phyloP scores from a whole-genome alignment of 2,113 vertebrate species.

The Strigops habroptila region DNA sequence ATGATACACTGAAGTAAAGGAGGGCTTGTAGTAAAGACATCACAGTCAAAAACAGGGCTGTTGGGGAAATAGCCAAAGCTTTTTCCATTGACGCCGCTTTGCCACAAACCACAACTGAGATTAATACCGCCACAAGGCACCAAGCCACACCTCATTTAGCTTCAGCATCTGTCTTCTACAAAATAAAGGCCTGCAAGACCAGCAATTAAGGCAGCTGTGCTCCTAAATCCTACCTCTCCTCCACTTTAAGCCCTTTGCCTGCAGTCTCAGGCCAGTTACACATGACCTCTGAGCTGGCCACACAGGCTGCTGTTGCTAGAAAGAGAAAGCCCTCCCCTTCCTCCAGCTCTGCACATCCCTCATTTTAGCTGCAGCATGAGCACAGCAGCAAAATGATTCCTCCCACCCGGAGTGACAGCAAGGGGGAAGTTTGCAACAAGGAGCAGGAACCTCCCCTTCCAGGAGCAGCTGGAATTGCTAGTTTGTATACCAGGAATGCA shows the following conservation, averaged over 20 bases:
- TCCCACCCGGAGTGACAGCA: background rate
- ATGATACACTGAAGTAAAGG: background rate
- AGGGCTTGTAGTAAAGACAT: background rate
- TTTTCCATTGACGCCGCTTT: fast-evolving
- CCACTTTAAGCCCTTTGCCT: background rate
- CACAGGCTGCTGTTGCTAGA: background rate
- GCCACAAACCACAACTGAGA: background rate
- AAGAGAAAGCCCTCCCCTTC: background rate
- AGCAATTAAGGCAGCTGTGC: background rate
- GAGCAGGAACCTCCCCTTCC: background rate
- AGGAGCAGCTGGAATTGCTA: background rate
- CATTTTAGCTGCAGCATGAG: background rate
- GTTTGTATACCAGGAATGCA: fast-evolving
- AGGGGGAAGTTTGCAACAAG: background rate
- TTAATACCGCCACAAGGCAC: background rate
- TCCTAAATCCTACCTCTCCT: background rate
- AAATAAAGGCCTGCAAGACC: background rate
- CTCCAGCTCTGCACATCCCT: background rate
- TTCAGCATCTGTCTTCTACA: background rate
- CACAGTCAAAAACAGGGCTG: background rate
- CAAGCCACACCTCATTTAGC: background rate
- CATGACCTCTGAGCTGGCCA: background rate
- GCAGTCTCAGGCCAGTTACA: background rate
- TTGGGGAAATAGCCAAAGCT: background rate
- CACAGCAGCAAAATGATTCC: background rate